A percentile compares a stretch with the other conserved stretches of the same genome.
phyloP scores from a whole-genome alignment of 1,140 invertebrate species.

The Scaptomyza graminum region DNA sequence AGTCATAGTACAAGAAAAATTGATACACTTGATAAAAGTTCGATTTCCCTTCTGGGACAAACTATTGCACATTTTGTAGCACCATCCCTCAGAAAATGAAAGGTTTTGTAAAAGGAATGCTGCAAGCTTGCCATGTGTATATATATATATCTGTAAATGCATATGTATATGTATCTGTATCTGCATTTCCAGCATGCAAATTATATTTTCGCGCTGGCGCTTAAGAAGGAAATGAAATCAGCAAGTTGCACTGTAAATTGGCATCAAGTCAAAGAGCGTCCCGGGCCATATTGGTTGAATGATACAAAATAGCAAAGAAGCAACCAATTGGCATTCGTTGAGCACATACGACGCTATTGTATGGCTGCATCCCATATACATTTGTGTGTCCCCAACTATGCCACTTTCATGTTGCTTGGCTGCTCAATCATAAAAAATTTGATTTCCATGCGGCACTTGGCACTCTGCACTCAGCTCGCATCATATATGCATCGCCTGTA shows the following conservation, averaged over 20 bases:
- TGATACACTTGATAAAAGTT: slow-evolving; percentile 75
- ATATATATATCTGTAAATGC: slow-evolving; percentile 1
- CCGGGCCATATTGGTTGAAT: slow-evolving; percentile 68
- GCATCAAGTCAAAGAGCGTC: slow-evolving; percentile 73
- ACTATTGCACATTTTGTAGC: slow-evolving; percentile 16
- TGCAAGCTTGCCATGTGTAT: slow-evolving; percentile 6
- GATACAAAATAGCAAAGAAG: slow-evolving; percentile 78
- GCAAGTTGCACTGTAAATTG: slow-evolving; percentile 62
- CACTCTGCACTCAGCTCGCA: slow-evolving; percentile 16
- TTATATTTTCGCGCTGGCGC: slow-evolving; percentile 64
- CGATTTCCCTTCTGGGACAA: slow-evolving; percentile 63
- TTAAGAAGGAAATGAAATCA: slow-evolving; percentile 79
- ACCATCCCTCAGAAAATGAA: slow-evolving; percentile 8
- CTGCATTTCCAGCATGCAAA: slow-evolving; percentile 53
- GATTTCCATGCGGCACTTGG: slow-evolving; percentile 69
- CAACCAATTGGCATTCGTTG: slow-evolving; percentile 37
- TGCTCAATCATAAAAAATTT: slow-evolving; percentile 81
- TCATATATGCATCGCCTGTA: background rate
- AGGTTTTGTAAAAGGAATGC: slow-evolving; percentile 2
- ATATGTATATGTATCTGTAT: slow-evolving; percentile 1
- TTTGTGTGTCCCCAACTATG: slow-evolving; percentile 38
- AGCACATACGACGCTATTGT: slow-evolving; percentile 1
- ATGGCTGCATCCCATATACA: background rate
- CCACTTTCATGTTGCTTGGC: slow-evolving; percentile 71
- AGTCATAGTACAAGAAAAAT: slow-evolving; percentile 49